A percentile compares a stretch with the other conserved stretches of the same genome.
These are phyloP conservation scores for Paramormyrops hopkinsi DNA, from an alignment of 2,797 vertebrate genomes.

Conservation along the genomic window DNA sequence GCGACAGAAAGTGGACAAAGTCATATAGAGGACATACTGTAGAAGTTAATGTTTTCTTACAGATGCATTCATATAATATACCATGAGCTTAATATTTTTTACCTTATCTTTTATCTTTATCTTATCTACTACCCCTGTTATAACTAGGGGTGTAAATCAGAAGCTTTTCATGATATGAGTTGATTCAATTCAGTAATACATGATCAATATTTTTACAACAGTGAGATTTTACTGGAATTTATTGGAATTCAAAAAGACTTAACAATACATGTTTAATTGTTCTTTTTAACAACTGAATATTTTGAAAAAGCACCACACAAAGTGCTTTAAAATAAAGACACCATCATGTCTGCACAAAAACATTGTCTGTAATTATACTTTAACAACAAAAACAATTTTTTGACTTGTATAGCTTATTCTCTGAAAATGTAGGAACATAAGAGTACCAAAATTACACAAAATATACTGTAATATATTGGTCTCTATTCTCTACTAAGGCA, in stretches of 20 bases:
- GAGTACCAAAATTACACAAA: not conserved
- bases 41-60: not conserved
- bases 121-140: not conserved
- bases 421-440: not conserved
- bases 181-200: not conserved
- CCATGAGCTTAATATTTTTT: not conserved
- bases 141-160: not conserved
- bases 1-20: slow-evolving; percentile 23
- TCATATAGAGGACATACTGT: not conserved
- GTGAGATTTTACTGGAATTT: not conserved
- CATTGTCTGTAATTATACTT: not conserved
- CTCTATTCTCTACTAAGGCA: not conserved
- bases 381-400: not conserved
- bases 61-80: not conserved
- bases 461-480: not conserved
- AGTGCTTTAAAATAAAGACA: not conserved
- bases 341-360: not conserved
- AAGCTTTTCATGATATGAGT: not conserved
- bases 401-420: not conserved
- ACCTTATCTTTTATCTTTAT: not conserved
- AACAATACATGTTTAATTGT: not conserved
- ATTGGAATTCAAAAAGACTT: not conserved
- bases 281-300: not conserved
- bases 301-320: not conserved
- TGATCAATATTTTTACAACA: not conserved